These are phyloP conservation scores for Neoitamus cyanurus DNA, from an alignment of 2,888 invertebrate genomes.

Conservation along the genomic window DNA sequence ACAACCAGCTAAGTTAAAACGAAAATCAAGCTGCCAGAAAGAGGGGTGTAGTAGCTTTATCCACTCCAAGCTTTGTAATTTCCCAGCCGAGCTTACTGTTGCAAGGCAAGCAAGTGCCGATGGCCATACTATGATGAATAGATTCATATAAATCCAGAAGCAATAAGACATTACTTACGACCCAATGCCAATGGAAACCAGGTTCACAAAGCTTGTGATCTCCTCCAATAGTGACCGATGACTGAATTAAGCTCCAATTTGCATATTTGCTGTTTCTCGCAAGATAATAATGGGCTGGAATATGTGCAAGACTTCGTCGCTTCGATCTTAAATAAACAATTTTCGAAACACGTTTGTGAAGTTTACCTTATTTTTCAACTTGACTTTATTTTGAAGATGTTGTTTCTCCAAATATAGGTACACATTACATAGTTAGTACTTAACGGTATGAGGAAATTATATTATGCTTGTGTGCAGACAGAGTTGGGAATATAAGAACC, in stretches of 20 bases:
- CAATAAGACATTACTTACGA: background rate
- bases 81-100: background rate
- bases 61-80: background rate
- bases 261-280: background rate
- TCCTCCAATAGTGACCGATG: conserved; percentile 7
- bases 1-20: background rate
- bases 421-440: too few relatives aligned
- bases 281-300: background rate
- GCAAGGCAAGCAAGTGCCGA: background rate
- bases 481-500: too few relatives aligned
- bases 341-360: background rate
- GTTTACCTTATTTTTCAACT: too few relatives aligned
- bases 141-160: background rate
- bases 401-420: background rate
- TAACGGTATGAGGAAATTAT: too few relatives aligned
- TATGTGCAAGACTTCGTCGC: background rate
- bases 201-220: background rate
- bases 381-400: background rate
- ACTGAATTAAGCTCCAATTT: conserved; percentile 3
- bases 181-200: background rate
- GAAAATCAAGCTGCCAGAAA: background rate
- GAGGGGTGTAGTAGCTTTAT: background rate
- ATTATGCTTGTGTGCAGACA: too few relatives aligned
- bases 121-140: background rate
- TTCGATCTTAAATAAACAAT: background rate